Conservation (phyloP, 1,140 invertebrate species). For the Thereuonema tuberculata region DNA sequence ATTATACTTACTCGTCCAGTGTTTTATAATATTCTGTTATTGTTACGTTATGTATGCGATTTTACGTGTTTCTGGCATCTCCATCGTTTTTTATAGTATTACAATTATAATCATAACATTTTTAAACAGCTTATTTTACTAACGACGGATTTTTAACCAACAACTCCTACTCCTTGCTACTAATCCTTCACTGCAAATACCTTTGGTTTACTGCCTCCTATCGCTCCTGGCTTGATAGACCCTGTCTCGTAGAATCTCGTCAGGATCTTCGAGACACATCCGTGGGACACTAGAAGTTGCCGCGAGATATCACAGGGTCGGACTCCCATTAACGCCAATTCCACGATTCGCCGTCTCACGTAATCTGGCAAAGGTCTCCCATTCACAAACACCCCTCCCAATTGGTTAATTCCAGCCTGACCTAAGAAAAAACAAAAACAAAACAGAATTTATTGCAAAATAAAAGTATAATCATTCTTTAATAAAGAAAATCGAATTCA, state of each 20-base stretch:
- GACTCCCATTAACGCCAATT: conserved; percentile 72
- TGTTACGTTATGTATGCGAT: too few relatives aligned
- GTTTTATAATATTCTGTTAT: too few relatives aligned
- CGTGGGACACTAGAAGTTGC: conserved; percentile 87
- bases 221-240: conserved; percentile 77
- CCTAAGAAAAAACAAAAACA: conserved; percentile 38
- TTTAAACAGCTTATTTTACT: neutral
- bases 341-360: conserved; percentile 83
- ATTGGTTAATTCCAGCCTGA: conserved; percentile 88
- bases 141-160: conserved; percentile 1
- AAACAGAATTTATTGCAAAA: too few relatives aligned
- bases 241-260: conserved; percentile 92
- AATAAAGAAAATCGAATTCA: too few relatives aligned
- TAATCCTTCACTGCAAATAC: too few relatives aligned
- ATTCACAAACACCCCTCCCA: conserved; percentile 92
- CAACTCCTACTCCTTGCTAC: conserved; percentile 3
- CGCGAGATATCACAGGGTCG: conserved; percentile 91
- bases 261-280: conserved; percentile 92
- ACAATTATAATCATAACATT: neutral
- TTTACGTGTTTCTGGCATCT: too few relatives aligned
- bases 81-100: too few relatives aligned
- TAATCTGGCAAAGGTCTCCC: conserved; percentile 85
- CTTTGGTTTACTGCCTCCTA: conserved; percentile 82
- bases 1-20: too few relatives aligned
- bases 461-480: too few relatives aligned